phyloP scores from a whole-genome alignment of 2,797 vertebrate genomes.

The Sebastes ruberrimus region DNA sequence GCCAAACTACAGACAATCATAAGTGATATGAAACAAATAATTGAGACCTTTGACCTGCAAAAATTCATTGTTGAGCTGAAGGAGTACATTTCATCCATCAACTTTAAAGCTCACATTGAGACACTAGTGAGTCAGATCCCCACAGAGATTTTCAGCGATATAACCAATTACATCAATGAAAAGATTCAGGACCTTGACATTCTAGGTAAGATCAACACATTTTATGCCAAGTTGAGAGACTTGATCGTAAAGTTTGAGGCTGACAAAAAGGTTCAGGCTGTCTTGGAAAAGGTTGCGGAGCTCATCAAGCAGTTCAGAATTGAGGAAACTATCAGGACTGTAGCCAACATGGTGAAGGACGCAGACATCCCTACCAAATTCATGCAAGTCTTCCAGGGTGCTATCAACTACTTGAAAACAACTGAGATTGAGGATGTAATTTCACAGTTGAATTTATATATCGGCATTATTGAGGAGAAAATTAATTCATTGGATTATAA shows the following conservation, averaged over 20 bases:
- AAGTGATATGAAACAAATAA: slow-evolving; percentile 66
- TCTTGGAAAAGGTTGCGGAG: slow-evolving; percentile 81
- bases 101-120: slow-evolving; percentile 66
- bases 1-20: slow-evolving; percentile 71
- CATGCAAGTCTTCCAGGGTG: slow-evolving; percentile 66
- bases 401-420: slow-evolving; percentile 78
- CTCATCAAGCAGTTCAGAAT: slow-evolving; percentile 82
- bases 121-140: slow-evolving; percentile 66
- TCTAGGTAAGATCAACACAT: slow-evolving; percentile 75
- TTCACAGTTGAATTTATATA: slow-evolving; percentile 79
- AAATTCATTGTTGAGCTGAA: slow-evolving; percentile 72
- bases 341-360: slow-evolving; percentile 74
- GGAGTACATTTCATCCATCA: slow-evolving; percentile 53
- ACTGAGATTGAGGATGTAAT: slow-evolving; percentile 81
- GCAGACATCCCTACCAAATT: slow-evolving; percentile 75
- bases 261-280: slow-evolving; percentile 79
- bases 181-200: slow-evolving; percentile 81
- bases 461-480: slow-evolving; percentile 75
- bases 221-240: slow-evolving; percentile 72
- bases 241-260: slow-evolving; percentile 81
- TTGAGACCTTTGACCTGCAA: slow-evolving; percentile 80
- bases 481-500: slow-evolving; percentile 87
- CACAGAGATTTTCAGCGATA: slow-evolving; percentile 66
- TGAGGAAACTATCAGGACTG: slow-evolving; percentile 77
- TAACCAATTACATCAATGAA: slow-evolving; percentile 68